phyloP scores from a whole-genome alignment of 2,113 vertebrate species.

The Oenanthe oenanthe region DNA sequence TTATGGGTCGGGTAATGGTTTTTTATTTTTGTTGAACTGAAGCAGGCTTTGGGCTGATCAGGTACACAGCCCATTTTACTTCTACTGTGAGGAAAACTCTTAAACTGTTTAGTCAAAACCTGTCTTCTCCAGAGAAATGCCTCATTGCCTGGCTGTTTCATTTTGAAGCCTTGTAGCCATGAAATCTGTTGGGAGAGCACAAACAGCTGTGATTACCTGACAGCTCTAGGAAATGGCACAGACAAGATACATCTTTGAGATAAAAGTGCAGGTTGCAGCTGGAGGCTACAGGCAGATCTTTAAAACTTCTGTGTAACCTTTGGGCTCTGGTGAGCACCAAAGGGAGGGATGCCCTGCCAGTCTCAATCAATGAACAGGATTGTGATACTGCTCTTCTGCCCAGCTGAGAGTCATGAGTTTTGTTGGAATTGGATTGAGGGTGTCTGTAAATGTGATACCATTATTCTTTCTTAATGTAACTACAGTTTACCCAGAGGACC shows the following conservation, averaged over 20 bases:
- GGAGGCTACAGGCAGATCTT: not conserved
- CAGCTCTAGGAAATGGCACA: constrained; percentile 32
- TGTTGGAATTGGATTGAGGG: not conserved
- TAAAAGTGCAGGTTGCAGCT: not conserved
- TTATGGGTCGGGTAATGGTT: not conserved
- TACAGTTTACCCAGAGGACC: not conserved
- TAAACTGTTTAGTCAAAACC: constrained; percentile 7
- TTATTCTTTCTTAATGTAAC: not conserved
- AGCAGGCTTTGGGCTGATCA: not conserved
- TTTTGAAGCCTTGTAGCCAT: constrained; percentile 36
- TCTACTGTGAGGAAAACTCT: constrained; percentile 3
- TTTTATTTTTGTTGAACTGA: not conserved
- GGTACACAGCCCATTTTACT: not conserved
- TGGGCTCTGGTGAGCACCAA: not conserved
- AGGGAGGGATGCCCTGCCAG: not conserved
- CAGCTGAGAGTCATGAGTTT: not conserved
- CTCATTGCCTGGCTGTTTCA: constrained; percentile 21
- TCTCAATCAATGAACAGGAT: not conserved
- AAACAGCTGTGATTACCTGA: constrained; percentile 48
- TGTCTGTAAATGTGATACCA: not conserved
- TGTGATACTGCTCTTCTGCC: not conserved
- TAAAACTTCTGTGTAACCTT: not conserved
- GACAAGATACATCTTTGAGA: not conserved
- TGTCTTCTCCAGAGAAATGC: not conserved
- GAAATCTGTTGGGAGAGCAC: constrained; percentile 52